phyloP scores from a whole-genome alignment of 2,888 invertebrate genomes.

The Osedax fenrisi region DNA sequence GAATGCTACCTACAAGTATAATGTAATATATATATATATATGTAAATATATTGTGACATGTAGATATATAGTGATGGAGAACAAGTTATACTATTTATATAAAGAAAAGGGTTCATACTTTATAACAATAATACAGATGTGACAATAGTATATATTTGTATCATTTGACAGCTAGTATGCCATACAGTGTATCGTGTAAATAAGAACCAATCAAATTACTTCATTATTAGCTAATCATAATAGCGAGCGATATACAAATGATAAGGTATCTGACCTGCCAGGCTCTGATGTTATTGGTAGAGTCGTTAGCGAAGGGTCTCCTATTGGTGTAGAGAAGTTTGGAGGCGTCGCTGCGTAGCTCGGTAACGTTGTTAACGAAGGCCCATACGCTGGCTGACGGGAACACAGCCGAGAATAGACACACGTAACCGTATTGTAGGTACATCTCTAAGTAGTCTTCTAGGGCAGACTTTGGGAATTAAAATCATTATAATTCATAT shows the following conservation, averaged over 20 bases:
- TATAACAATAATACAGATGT: too few relatives aligned
- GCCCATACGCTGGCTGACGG: constrained; percentile 67
- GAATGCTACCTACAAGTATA: constrained; percentile 58
- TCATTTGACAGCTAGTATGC: too few relatives aligned
- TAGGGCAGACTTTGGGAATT: constrained; percentile 56
- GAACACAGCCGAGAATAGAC: constrained; percentile 65
- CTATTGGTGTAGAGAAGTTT: constrained; percentile 63
- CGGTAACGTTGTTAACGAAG: constrained; percentile 63
- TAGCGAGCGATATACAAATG: too few relatives aligned
- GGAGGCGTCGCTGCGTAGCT: constrained; percentile 64
- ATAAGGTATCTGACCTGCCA: constrained; percentile 68
- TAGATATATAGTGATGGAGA: too few relatives aligned
- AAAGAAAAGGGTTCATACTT: too few relatives aligned
- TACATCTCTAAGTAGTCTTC: constrained; percentile 69
- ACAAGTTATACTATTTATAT: too few relatives aligned
- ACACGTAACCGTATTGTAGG: constrained; percentile 68
- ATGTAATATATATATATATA: too few relatives aligned
- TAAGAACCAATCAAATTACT: too few relatives aligned
- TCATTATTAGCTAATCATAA: too few relatives aligned
- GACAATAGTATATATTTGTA: too few relatives aligned
- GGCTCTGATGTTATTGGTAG: constrained; percentile 56
- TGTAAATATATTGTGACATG: too few relatives aligned
- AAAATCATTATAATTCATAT: neutral
- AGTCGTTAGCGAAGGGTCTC: constrained; percentile 58
- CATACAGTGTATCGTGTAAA: too few relatives aligned